These are phyloP conservation scores for Geococcyx californianus DNA, from an alignment of 2,113 vertebrate species.

Conservation along the genomic window DNA sequence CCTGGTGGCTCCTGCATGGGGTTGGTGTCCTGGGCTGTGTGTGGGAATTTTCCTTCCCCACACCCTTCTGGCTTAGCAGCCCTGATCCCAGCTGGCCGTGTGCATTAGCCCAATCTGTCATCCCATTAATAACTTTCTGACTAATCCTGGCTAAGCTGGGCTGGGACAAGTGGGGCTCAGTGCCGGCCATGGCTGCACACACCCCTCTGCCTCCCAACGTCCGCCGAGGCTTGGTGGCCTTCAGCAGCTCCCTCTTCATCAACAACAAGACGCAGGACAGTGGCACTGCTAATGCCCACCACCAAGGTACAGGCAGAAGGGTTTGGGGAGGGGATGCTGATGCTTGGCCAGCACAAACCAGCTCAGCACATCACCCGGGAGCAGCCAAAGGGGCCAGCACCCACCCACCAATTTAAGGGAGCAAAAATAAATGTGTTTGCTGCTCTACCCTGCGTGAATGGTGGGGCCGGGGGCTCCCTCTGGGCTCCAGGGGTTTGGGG, in stretches of 20 bases:
- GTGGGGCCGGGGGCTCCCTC: background rate
- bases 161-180: accelerated
- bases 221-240: conserved; percentile 72
- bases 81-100: accelerated
- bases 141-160: background rate
- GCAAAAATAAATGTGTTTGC: background rate
- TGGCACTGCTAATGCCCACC: conserved; percentile 34
- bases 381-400: background rate
- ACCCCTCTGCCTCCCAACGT: conserved; percentile 71
- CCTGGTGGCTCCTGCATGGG: accelerated
- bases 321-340: background rate
- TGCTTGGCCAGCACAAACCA: accelerated
- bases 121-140: background rate
- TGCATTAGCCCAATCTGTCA: background rate
- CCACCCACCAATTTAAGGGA: accelerated
- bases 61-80: background rate
- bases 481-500: accelerated
- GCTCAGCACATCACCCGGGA: background rate
- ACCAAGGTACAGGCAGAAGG: conserved; percentile 66
- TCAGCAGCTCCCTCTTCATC: conserved; percentile 78
- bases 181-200: background rate
- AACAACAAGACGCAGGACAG: conserved; percentile 81
- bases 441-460: accelerated
- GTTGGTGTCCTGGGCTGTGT: background rate
- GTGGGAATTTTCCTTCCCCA: background rate